Percentiles rank a stretch among this genome's conserved stretches.
Evolutionary conservation across 2,113 vertebrate genomes (phyloP).

Genomic region (Oxygymnocypris stewartii): DNA sequence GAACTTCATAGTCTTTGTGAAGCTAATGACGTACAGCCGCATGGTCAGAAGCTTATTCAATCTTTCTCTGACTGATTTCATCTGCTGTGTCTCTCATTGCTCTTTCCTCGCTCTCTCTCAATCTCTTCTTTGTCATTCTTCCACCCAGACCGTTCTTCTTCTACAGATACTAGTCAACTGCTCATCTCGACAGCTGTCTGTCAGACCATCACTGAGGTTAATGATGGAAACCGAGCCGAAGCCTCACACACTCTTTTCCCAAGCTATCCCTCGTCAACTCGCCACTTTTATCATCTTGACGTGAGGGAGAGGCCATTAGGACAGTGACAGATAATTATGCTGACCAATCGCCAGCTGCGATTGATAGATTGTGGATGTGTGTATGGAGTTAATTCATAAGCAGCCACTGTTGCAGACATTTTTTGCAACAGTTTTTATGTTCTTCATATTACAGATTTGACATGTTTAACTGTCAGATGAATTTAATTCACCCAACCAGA

Average conservation of each 20-base stretch:
- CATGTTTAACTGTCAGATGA: conserved; percentile 45
- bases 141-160: conserved; percentile 9
- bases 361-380: conserved; percentile 40
- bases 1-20: background rate
- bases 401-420: conserved; percentile 57
- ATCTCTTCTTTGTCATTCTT: conserved; percentile 19
- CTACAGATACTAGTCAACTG: conserved; percentile 65
- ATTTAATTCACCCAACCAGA: background rate
- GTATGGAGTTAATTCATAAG: conserved; percentile 8
- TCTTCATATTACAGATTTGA: conserved; percentile 66
- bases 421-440: conserved; percentile 67
- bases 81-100: conserved; percentile 10
- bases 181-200: conserved; percentile 70
- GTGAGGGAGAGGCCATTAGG: conserved; percentile 35
- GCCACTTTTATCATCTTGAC: conserved; percentile 50
- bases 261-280: conserved; percentile 8
- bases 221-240: conserved; percentile 68
- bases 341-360: conserved; percentile 43
- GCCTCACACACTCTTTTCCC: conserved; percentile 52
- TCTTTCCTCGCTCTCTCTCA: background rate
- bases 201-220: conserved; percentile 69
- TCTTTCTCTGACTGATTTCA: conserved; percentile 23
- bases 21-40: conserved; percentile 30
- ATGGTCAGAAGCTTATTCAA: conserved; percentile 23
- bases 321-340: conserved; percentile 54